These are phyloP conservation scores for Patagioenas fasciata DNA, from an alignment of 2,113 vertebrate genomes.

Conservation along the genomic window DNA sequence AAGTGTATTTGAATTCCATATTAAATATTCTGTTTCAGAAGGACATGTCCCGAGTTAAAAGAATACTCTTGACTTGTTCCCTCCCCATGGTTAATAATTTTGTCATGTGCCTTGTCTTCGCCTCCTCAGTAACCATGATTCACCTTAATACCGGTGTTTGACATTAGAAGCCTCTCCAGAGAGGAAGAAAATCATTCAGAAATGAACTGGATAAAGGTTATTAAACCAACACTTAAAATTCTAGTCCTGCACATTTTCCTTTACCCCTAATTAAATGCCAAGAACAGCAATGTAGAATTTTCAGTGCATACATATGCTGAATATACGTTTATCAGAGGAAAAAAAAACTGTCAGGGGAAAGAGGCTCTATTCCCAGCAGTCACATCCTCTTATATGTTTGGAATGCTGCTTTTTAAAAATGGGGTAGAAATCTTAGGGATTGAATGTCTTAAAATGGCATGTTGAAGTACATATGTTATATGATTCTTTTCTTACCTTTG, in stretches of 20 bases:
- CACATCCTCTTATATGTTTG: not conserved
- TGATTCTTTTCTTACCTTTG: not conserved
- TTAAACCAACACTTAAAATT: slow-evolving; percentile 79
- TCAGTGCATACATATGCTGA: not conserved
- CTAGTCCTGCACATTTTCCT: slow-evolving; percentile 67
- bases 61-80: not conserved
- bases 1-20: slow-evolving; percentile 12
- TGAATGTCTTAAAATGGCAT: not conserved
- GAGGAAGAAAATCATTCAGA: slow-evolving; percentile 75
- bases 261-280: slow-evolving; percentile 76
- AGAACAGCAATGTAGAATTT: slow-evolving; percentile 42
- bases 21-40: slow-evolving; percentile 18
- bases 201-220: slow-evolving; percentile 78
- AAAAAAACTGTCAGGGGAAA: not conserved
- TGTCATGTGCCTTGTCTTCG: slow-evolving; percentile 61
- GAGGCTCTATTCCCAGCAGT: not conserved
- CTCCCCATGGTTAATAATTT: slow-evolving; percentile 66
- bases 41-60: not conserved
- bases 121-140: slow-evolving; percentile 63
- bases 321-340: not conserved
- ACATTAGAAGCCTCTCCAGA: slow-evolving; percentile 76
- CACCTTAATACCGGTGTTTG: slow-evolving; percentile 75
- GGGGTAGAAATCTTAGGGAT: not conserved
- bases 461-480: not conserved
- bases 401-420: not conserved